Percentiles rank a stretch among this genome's conserved stretches.
Evolutionary conservation across 2,113 vertebrate genomes (phyloP).

Genomic region (Hemiprocne comata): DNA sequence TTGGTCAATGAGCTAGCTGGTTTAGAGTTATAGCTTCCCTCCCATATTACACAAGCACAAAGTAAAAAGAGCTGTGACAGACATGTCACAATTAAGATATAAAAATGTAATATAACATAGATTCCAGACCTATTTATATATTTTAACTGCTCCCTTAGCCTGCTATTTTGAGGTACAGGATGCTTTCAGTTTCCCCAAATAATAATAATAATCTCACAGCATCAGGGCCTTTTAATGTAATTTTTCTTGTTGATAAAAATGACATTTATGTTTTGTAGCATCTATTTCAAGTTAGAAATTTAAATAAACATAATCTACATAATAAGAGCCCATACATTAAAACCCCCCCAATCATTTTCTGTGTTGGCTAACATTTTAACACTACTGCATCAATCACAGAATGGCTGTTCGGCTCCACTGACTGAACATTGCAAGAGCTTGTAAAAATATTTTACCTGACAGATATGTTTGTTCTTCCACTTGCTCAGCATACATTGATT

Average conservation of each 20-base stretch:
- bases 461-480: conserved; percentile 92
- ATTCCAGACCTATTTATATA: neutral
- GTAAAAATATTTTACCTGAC: conserved; percentile 89
- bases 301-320: conserved; percentile 17
- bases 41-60: neutral
- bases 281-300: conserved; percentile 15
- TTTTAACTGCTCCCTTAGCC: neutral
- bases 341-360: neutral
- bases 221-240: neutral
- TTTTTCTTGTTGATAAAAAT: neutral
- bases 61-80: neutral
- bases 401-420: conserved; percentile 49
- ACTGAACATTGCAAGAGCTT: conserved; percentile 53
- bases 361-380: conserved; percentile 53
- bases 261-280: neutral
- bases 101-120: neutral
- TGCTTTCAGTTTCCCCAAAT: neutral
- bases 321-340: conserved; percentile 2
- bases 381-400: conserved; percentile 24
- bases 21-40: neutral
- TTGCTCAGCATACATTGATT: conserved; percentile 87
- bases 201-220: neutral
- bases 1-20: neutral
- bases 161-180: neutral
- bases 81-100: neutral